Evolutionary conservation across 2,888 invertebrate genomes (phyloP).

Genomic region (Dromius quadrimaculatus): DNA sequence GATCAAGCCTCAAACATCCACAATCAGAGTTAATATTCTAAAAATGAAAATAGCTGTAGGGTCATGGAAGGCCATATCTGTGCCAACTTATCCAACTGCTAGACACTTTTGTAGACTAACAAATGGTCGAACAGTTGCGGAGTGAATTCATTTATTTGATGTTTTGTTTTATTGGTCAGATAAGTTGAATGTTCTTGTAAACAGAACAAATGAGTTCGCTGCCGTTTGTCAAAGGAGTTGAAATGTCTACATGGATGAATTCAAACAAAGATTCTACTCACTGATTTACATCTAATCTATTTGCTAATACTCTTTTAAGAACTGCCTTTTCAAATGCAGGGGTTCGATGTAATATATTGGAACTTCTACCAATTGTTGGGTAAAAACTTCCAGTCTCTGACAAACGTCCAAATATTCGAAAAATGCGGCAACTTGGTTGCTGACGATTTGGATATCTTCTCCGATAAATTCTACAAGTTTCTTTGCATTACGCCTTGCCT

Average conservation of each 20-base stretch:
- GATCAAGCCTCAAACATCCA: not conserved
- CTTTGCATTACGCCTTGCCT: too few relatives aligned
- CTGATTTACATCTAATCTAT: not conserved
- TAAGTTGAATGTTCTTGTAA: not conserved
- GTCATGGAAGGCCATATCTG: conserved; percentile 8
- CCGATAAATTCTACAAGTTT: too few relatives aligned
- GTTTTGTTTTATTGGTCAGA: not conserved
- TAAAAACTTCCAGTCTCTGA: too few relatives aligned
- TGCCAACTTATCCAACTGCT: not conserved
- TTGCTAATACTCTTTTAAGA: not conserved
- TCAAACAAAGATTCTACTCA: not conserved
- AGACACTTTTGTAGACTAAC: not conserved
- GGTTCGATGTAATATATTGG: too few relatives aligned
- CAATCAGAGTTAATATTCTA: not conserved
- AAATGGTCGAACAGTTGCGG: conserved; percentile 11
- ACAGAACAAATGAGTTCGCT: not conserved
- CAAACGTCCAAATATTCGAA: too few relatives aligned
- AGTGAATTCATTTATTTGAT: not conserved
- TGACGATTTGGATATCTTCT: too few relatives aligned
- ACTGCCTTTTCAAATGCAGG: too few relatives aligned
- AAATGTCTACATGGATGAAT: not conserved
- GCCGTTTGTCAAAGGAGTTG: conserved; percentile 7
- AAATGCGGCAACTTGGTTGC: too few relatives aligned
- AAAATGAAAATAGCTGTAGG: conserved; percentile 4
- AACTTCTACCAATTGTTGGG: too few relatives aligned